Base-by-base conservation (phyloP, 1,140 invertebrate species). In the Andricus grossulariae region DNA sequence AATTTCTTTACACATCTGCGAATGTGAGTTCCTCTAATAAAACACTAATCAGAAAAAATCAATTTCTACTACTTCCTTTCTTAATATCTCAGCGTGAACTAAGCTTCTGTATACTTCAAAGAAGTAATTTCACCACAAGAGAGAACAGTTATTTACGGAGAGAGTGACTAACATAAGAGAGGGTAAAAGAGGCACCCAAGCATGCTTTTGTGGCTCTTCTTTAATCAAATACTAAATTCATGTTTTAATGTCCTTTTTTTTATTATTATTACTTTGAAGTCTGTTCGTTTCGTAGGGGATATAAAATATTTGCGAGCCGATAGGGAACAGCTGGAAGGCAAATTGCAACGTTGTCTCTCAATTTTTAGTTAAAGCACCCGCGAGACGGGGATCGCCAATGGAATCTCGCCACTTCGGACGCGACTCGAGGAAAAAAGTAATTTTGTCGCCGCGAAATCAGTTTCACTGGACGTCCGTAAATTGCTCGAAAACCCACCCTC, bases 401-500 rank as follows among this genome's bases (percentile, higher is more conserved):
- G 39, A 66, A 66, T 66, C 13, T 39, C 15, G 25, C 4, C 10
- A 66, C 60, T 66, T 66, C 39, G 25, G n/a, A 39, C 21, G 12
- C 15, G 25, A 39, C n/a, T 66, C 21, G 50, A 11, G 5, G 18
- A 73, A 70, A 73, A 66, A 80, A 81, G 76, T 76, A 81, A 81
- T 81, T 77, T 74, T 72, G 76, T 75, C 72, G 72, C 76, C 60
- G 60, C 72, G 52, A 78, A 81, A 78, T 81, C 80, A 81, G 76
- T 81, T 78, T 79, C 55, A 73, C 72, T 76, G 76, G 79, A 82
- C 75, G 73, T 73, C 76, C 72, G 79, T 82, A 80, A 78, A 80
- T 82, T 78, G 76, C 76, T 75, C 76, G 75, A 75, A n/a, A 81
- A 79, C 71, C 72, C 18, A 80, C 39, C 60, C 60, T 66, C 60